Base-by-base conservation (phyloP, 2,888 invertebrate species). In the Mechanitis messenoides region DNA sequence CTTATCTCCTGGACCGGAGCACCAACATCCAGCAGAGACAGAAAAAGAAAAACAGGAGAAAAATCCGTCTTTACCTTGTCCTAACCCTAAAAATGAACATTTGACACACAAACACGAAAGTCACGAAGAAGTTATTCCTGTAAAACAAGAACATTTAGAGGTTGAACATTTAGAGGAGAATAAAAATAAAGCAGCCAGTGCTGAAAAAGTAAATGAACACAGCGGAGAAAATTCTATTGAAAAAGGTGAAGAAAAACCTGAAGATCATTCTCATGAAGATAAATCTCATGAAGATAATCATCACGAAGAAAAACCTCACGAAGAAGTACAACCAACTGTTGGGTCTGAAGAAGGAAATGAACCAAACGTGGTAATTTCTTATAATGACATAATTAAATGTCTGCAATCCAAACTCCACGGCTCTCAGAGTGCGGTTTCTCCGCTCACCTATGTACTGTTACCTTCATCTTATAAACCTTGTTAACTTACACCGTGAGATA, bases 381-480 rank as follows among this genome's bases (percentile, higher is more conserved):
- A 84, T 67, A 76, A 76, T 47, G 82, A 87, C 55, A 72, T 88
- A 12, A 70, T 87, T n/a, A 80, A 76, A 61, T 89, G 88, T 69
- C 71, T 87, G 33, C 80, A 85, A 72, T 69, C 80, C 47, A 79
- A 83, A 11, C 71, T 83, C 45, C 72, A 69, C 64, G 68, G 72
- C 31, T 70, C 66, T 31, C 66, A 66, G 2, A 72, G 71, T 33
- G 67, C 70, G 20, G 55, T 71, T 47, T 85, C 88, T 9, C 83
- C 88, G 1, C 70, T 88, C 9, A 83, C 87, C 0, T 89, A 88
- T 66, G 79, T 90, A 55, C 67, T 90, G 12, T 71, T 88, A 11
- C 79, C 81, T 11, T 70, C 71, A 76, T 78, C 70, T 74, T 59
- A 45, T 54, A 77, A 65, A 75, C 79, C 45, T 28, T 64, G 61